Base-by-base conservation (phyloP, 2,888 invertebrate species). In the Thysanoteuthis rhombus region DNA sequence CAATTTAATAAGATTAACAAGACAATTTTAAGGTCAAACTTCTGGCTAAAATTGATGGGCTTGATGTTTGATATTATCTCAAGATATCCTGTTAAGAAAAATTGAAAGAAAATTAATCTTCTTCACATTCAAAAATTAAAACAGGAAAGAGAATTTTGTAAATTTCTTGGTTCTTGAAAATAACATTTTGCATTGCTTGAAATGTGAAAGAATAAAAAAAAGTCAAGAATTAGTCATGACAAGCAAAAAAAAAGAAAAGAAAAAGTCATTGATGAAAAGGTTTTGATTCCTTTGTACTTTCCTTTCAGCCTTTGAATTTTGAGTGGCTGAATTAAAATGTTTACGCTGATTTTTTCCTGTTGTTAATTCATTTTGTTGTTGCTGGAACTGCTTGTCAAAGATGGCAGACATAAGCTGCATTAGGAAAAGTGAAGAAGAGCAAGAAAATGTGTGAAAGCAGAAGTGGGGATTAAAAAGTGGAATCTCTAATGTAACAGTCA, bases 311-410 rank as follows among this genome's bases (percentile, higher is more conserved):
- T 75, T 75, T 75, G 75, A 75, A 75, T 75, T 75, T 75, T 75
- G 75, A 75, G 75, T 75, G 75, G 75, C n/a, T 75, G 75, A 75
- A 75, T 75, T 75, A 75, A 75, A 75, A 75, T 75, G 75, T 75
- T 75, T 75, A 75, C 75, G 36, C 75, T 75, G 75, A n/a, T 75
- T 75, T 75, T 75, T 75, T 75, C 19, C n/a, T n/a, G n/a, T n/a
- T n/a, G n/a, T 75, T 75, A 75, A 75, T 75, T 75, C 75, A 75
- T n/a, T 58, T 52, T 52, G 75, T 75, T 75, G 75, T 75, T 75
- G n/a, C 19, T 36, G 75, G 75, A 75, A 75, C n/a, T 25, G 75
- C n/a, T 75, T 75, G 75, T 75, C 75, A 75, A 75, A 75, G 75
- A 75, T 75, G 75, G 75, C 75, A 75, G 75, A 75, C 75, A n/a